A percentile compares a stretch with the other conserved stretches of the same genome.
phyloP scores from a whole-genome alignment of 2,888 invertebrate species.

The Diachrysia chrysitis region DNA sequence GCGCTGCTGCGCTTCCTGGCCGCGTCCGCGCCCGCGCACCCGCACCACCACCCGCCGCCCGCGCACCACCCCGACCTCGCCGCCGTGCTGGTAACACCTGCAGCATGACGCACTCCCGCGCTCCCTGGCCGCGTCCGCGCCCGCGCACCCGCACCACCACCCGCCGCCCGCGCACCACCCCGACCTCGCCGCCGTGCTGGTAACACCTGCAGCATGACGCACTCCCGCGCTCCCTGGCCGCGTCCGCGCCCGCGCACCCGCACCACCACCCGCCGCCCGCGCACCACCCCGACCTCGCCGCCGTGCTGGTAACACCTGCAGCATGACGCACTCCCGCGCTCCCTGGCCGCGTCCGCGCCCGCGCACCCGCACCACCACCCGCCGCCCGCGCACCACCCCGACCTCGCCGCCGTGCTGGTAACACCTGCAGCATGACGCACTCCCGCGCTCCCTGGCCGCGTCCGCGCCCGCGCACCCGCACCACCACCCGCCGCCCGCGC shows the following conservation, averaged over 20 bases:
- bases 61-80: conserved; percentile 56
- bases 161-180: conserved; percentile 72
- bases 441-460: neutral
- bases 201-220: conserved; percentile 16
- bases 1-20: conserved; percentile 97
- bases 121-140: conserved; percentile 93
- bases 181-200: conserved; percentile 69
- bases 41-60: conserved; percentile 89
- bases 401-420: conserved; percentile 70
- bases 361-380: conserved; percentile 88
- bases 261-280: conserved; percentile 89
- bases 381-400: conserved; percentile 63
- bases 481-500: too few relatives aligned
- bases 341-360: conserved; percentile 92
- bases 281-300: conserved; percentile 57
- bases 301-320: conserved; percentile 65
- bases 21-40: conserved; percentile 88
- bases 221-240: conserved; percentile 90
- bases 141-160: conserved; percentile 87
- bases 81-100: conserved; percentile 57
- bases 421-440: neutral
- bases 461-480: too few relatives aligned
- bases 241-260: conserved; percentile 80
- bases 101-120: conserved; percentile 92
- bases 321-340: neutral